These are phyloP conservation scores for Lindbergichthys nudifrons DNA, from an alignment of 2,797 vertebrate genomes.

Conservation along the genomic window DNA sequence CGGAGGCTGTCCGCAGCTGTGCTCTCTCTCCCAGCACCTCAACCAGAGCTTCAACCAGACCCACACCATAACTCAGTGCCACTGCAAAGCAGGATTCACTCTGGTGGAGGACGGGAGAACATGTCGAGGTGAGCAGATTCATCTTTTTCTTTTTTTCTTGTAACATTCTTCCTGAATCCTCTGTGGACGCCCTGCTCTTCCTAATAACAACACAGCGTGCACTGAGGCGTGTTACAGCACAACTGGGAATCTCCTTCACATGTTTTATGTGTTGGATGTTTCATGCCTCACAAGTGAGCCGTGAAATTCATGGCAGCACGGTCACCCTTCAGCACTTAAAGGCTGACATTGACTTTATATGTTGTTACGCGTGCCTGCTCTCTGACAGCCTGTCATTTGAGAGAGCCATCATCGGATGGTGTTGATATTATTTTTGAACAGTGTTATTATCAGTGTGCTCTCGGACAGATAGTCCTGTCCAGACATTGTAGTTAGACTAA, in stretches of 20 bases:
- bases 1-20: constrained; percentile 79
- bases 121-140: constrained; percentile 65
- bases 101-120: constrained; percentile 71
- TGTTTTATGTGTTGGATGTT: constrained; percentile 47
- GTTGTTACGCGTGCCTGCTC: constrained; percentile 1
- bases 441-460: constrained; percentile 12
- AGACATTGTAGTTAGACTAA: not conserved
- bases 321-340: not conserved
- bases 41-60: constrained; percentile 54
- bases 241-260: constrained; percentile 31
- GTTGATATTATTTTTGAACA: constrained; percentile 8
- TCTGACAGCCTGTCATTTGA: constrained; percentile 29
- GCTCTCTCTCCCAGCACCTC: constrained; percentile 52
- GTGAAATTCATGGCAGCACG: constrained; percentile 30
- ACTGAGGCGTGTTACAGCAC: constrained; percentile 53
- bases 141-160: not conserved
- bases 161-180: constrained; percentile 31
- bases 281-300: constrained; percentile 28
- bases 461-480: constrained; percentile 11
- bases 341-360: not conserved
- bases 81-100: constrained; percentile 72
- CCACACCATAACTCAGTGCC: constrained; percentile 55
- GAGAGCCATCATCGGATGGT: constrained; percentile 3
- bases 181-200: not conserved
- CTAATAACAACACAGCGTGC: constrained; percentile 27